Percentiles rank a stretch among this genome's conserved stretches.
Conservation (phyloP, 1,140 invertebrate species). For the Bombus confusus region DNA sequence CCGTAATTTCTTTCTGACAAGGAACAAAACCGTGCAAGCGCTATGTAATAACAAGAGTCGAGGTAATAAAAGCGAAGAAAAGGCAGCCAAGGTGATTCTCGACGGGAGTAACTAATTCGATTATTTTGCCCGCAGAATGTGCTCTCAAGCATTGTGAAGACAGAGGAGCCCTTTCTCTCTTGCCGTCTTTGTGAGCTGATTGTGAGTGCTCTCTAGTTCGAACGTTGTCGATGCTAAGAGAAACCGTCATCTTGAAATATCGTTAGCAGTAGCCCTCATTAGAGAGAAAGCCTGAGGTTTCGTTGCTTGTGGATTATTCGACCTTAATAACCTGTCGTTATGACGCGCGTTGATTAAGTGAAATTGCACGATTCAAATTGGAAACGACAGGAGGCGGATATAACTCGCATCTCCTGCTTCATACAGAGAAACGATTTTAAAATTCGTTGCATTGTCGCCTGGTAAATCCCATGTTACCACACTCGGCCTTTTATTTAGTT, state of each 20-base stretch:
- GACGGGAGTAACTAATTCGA: conserved; percentile 38
- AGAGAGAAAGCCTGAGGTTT: neutral
- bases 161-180: conserved; percentile 18
- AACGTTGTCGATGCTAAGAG: conserved; percentile 8
- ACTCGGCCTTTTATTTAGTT: neutral
- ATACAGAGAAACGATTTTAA: too few species aligned
- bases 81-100: neutral
- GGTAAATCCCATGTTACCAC: too few species aligned
- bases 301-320: neutral
- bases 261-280: conserved; percentile 22
- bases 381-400: too few species aligned
- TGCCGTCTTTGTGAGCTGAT: neutral
- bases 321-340: conserved; percentile 2
- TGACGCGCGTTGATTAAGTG: neutral
- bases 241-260: conserved; percentile 37
- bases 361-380: neutral
- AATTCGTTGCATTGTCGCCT: too few species aligned
- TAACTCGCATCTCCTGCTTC: too few species aligned
- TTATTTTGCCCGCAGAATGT: conserved; percentile 51
- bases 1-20: neutral
- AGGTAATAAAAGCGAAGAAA: neutral
- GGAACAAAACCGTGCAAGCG: neutral
- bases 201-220: conserved; percentile 12
- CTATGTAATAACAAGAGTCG: neutral
- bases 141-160: neutral